Evolutionary conservation across 2,113 vertebrate species (phyloP), one percentile per base, ranked within the genome.

Genomic region (Erpornis zantholeuca): DNA sequence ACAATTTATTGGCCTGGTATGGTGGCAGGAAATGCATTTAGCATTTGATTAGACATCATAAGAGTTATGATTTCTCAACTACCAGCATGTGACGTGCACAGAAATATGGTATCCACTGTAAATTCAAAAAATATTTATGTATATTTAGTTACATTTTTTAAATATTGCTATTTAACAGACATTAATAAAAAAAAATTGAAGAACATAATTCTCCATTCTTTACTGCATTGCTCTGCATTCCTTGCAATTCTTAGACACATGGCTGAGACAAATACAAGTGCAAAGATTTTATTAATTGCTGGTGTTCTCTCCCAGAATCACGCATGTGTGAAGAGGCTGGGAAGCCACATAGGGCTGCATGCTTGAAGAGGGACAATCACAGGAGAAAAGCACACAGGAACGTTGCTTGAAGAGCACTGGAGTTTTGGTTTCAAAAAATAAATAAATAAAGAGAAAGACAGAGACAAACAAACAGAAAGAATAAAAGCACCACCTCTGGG

Each of bases 121-220:
- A 89, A 94, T 84, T 93, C 0, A 77, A 88, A 81, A 77, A 88
- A 42, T 49, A 69, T 13, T 82, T 94, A 63, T 78, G 76, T 88
- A 88, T 90, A 91, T 93, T 96, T 95, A 88, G 52, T 92, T 94
- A 92, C 44, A 59, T 93, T 93, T 95, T 73, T 71, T 0, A 79
- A 96, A 93, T 90, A 93, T 64, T 95, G 61, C 56, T 90, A 88
- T 88, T 95, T 82, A 93, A 78, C 40, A 82, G 28, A 81, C 3
- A 92, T 91, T 94, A 94, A 94, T 88, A 72, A 87, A 92, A 90
- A 40, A 81, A 87, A 82, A 28, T 6, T 69, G 21, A 91, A 85
- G n/a, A 91, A 81, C 4, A 31, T 13, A 31, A 49, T 63, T 35
- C 31, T 95, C 31, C 88, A 59, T 71, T 93, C 42, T 92, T 83